Evolutionary conservation across 2,888 invertebrate genomes (phyloP), one percentile per base, ranked within the genome.

Genomic region (Acrobasis suavella): DNA sequence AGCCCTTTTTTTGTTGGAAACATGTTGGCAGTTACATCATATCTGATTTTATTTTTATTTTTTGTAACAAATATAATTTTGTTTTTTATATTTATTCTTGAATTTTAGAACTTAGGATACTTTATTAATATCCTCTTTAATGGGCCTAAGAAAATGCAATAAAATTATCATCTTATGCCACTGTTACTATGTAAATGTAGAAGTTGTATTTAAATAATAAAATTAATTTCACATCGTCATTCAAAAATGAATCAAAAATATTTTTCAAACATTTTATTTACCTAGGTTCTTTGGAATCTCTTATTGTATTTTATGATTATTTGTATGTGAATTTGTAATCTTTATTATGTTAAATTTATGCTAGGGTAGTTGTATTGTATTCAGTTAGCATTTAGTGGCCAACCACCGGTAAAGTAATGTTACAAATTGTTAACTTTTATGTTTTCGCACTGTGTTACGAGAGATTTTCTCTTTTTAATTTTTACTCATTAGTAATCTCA

Each of bases 401-500:
- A 59, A 68, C 72, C 70, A 69, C 71, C 71, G 64, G 65, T 63
- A 60, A 62, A 65, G 60, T 58, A 68, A 64, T 66, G 68, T 66
- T 71, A 67, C 67, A 67, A 67, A 69, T 67, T 65, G 62, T 71
- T 69, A 63, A 66, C 67, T 69, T 68, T 70, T 64, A 65, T 70
- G 65, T 66, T 68, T 64, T 68, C 64, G 69, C 62, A 65, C 68
- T 68, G 50, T 64, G 64, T 64, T 59, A 64, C 51, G 61, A 64
- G 64, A 49, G 32, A 65, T 67, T 68, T 69, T 71, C 58, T 71
- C 69, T 69, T 70, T 66, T 69, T 64, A 68, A 69, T 69, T 69
- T 74, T 79, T 75, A 82, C 78, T 82, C 77, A 75, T 74, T 70
- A 81, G 83, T 87, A 88, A 87, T 88, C 87, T 89, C 88, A 87